Percentiles rank a stretch among this genome's conserved stretches.
Conservation (phyloP, 2,888 invertebrate species). For the Caenorhabditis sp. region DNA sequence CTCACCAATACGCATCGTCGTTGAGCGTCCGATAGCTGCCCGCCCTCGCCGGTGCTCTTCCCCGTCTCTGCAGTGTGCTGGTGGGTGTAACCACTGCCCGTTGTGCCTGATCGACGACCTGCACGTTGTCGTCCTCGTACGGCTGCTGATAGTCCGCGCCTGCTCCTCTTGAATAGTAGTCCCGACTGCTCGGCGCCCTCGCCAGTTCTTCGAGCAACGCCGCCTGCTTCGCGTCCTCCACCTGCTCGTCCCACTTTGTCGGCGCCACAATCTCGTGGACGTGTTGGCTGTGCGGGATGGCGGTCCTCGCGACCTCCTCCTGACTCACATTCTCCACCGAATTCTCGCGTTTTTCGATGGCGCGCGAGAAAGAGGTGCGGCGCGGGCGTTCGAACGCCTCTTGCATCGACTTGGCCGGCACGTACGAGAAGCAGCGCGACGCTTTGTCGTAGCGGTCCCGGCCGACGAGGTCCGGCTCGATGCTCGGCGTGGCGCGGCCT, state of each 20-base stretch:
- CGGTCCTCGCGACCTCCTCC: conserved; percentile 53
- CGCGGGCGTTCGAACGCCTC: conserved; percentile 74
- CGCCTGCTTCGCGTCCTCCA: conserved; percentile 71
- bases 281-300: conserved; percentile 46
- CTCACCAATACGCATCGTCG: conserved; percentile 58
- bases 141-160: neutral
- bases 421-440: conserved; percentile 79
- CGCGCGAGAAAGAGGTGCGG: conserved; percentile 60
- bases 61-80: conserved; percentile 55
- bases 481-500: conserved; percentile 67
- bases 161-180: conserved; percentile 55
- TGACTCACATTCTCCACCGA: conserved; percentile 59
- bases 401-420: conserved; percentile 77
- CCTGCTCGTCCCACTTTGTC: conserved; percentile 76
- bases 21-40: conserved; percentile 67
- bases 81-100: conserved; percentile 64
- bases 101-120: conserved; percentile 72
- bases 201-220: conserved; percentile 64
- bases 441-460: conserved; percentile 78
- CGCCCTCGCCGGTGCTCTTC: conserved; percentile 51
- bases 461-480: conserved; percentile 78
- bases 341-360: conserved; percentile 61
- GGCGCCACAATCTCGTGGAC: conserved; percentile 16
- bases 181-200: conserved; percentile 58
- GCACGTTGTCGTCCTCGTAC: conserved; percentile 25